Conservation (phyloP, 1,140 invertebrate genomes). For the Scaptodrosophila lebanonensis region DNA sequence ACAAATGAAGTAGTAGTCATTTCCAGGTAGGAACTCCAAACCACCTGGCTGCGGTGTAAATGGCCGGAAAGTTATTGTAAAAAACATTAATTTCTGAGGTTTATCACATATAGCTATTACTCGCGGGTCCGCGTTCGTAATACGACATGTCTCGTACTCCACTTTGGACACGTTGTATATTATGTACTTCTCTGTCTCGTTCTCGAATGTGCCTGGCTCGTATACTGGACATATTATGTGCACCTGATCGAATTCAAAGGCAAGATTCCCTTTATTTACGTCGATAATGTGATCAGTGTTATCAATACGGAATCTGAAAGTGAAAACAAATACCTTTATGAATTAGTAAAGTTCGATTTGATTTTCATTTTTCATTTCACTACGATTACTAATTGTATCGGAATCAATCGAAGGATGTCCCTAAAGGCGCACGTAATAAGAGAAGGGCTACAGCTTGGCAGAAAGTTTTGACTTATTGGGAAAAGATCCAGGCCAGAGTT, state of each 20-base stretch:
- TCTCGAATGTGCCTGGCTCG: slow-evolving; percentile 89
- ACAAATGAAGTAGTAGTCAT: slow-evolving; percentile 98
- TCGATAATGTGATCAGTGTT: slow-evolving; percentile 98
- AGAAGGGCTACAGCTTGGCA: too few relatives aligned
- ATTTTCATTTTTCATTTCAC: too few relatives aligned
- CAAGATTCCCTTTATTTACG: slow-evolving; percentile 94
- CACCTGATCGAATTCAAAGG: slow-evolving; percentile 96
- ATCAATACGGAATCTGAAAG: slow-evolving; percentile 95
- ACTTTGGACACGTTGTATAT: slow-evolving; percentile 98
- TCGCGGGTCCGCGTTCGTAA: slow-evolving; percentile 94
- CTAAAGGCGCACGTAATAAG: too few relatives aligned
- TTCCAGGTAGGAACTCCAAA: slow-evolving; percentile 94
- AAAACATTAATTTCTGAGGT: slow-evolving; percentile 95
- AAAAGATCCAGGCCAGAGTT: too few relatives aligned
- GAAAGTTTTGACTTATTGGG: too few relatives aligned
- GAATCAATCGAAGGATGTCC: too few relatives aligned
- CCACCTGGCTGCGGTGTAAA: slow-evolving; percentile 97
- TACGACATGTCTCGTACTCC: slow-evolving; percentile 96
- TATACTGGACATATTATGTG: slow-evolving; percentile 97
- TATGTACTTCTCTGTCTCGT: slow-evolving; percentile 95
- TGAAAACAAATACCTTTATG: not conserved
- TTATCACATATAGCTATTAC: slow-evolving; percentile 97
- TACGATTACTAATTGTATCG: too few relatives aligned
- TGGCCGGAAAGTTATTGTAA: slow-evolving; percentile 96
- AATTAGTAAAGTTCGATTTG: too few relatives aligned